Evolutionary conservation across 2,113 vertebrate species (phyloP).

Genomic region (Potamarius usumacintae): DNA sequence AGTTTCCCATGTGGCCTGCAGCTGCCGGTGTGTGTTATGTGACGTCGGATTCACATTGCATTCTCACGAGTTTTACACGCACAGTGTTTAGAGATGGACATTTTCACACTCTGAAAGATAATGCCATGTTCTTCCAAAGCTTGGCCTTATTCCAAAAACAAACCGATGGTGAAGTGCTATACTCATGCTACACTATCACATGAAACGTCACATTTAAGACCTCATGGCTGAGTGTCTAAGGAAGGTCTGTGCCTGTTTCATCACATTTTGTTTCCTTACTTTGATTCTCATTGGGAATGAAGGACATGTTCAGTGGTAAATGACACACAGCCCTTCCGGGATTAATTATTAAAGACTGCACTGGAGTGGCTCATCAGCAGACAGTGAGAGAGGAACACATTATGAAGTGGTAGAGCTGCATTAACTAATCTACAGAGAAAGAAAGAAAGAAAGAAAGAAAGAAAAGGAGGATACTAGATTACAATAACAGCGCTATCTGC

Average conservation of each 20-base stretch:
- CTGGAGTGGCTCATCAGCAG: neutral
- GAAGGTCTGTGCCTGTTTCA: neutral
- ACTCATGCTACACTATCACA: neutral
- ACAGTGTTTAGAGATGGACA: constrained; percentile 2
- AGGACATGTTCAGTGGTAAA: neutral
- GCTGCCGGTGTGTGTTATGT: constrained; percentile 19
- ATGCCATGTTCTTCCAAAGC: neutral
- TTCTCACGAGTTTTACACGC: constrained; percentile 1
- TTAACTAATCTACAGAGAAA: neutral
- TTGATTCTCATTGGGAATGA: neutral
- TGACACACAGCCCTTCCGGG: neutral
- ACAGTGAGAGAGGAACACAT: neutral
- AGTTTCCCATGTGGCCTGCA: constrained; percentile 54
- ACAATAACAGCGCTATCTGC: neutral
- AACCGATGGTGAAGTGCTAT: neutral
- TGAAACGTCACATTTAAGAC: neutral
- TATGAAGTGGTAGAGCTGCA: neutral
- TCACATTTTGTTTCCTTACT: neutral
- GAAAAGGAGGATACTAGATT: neutral
- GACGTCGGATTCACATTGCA: constrained; percentile 7
- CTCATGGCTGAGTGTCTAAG: neutral
- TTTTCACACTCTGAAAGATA: constrained; percentile 1
- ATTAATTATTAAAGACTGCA: neutral
- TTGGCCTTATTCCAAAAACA: neutral
- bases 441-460: neutral